Base-by-base conservation (phyloP, 2,888 invertebrate species). In the Apotomis capreana region DNA sequence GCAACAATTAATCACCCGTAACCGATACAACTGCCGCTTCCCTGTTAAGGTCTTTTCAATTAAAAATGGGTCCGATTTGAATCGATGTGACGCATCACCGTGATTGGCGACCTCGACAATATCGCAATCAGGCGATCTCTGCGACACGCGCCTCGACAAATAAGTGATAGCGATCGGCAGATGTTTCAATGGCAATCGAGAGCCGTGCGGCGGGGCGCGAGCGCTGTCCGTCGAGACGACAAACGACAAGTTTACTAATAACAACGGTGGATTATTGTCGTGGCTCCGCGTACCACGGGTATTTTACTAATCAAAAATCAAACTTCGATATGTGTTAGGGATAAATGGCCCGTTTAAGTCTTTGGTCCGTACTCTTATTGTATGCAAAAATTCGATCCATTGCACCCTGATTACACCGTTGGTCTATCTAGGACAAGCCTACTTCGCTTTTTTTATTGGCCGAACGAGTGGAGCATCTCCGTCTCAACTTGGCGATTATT, bases 81-180 rank as follows among this genome's bases (percentile, higher is more conserved):
- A 84, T 86, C 83, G 82, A 85, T 85, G 83, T 85, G 89, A 89
- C 85, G 87, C 82, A 88, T 89, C 89, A 89, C 86, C 88, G 81
- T 88, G 88, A 89, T 71, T 67, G 61, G 67, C 74, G 74, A 62
- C 76, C 84, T 85, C 83, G 83, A 88, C 88, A 89, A 89, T 88
- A 78, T 40, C 69, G 78, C 81, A 88, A 88, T 89, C 87, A 87
- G 84, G 76, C 75, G 76, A 80, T 77, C 77, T 13, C 61, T 52
- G 76, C 75, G 85, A 82, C 89, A 87, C 88, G 88, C 86, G 87
- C 83, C 88, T 79, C 83, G 84, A 86, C 85, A 85, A 87, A 88
- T 86, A 80, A 79, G 79, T 74, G 88, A 89, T 88, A 85, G 78
- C 73, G 74, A 88, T 85, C 86, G 87, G 80, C 89, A 89, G 89